Base-by-base conservation (phyloP, 2,113 vertebrate species). In the Nipponia nippon region DNA sequence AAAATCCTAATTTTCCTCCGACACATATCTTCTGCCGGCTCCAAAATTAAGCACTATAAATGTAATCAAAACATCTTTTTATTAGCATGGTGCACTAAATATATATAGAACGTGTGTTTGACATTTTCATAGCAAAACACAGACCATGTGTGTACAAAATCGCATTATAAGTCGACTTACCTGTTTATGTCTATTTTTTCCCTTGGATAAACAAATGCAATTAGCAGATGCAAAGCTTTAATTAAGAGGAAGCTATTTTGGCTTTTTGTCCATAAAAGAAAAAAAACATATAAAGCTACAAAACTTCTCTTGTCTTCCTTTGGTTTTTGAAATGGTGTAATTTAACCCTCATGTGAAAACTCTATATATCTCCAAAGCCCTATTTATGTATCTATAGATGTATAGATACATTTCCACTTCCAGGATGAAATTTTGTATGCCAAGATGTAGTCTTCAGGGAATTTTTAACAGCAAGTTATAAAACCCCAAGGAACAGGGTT, bases 121-220 rank as follows among this genome's bases (percentile, higher is more conserved):
- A 83, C 42, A 95, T 91, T 92, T 95, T 76, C 61, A 34, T 40
- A 89, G 70, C 66, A 93, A 97, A 96, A 91, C 79, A 93, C 79
- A 85, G 49, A 46, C 53, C 72, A 29, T 62, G 63, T 90, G 84
- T 65, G 77, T 83, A 82, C 84, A 90, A 93, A 94, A 94, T 66
- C 87, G 63, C 19, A 9, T 53, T 89, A 11, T 90, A 94, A 95
- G 62, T 95, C 89, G 86, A 52, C n/a, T 88, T 90, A 78, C 78
- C 50, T 95, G 42, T 91, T 96, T 92, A 61, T n/a, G 87, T 96
- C 52, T 85, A 11, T 32, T 78, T 83, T 93, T 94, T 85, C 11
- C 70, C 44, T 78, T 56, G 36, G 25, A 84, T 67, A 93, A 83
- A 89, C 16, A 73, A 85, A 92, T 89, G 6, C 44, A 89, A 61